Base-by-base conservation (phyloP, 2,888 invertebrate genomes). In the Andrena trimmerana region DNA sequence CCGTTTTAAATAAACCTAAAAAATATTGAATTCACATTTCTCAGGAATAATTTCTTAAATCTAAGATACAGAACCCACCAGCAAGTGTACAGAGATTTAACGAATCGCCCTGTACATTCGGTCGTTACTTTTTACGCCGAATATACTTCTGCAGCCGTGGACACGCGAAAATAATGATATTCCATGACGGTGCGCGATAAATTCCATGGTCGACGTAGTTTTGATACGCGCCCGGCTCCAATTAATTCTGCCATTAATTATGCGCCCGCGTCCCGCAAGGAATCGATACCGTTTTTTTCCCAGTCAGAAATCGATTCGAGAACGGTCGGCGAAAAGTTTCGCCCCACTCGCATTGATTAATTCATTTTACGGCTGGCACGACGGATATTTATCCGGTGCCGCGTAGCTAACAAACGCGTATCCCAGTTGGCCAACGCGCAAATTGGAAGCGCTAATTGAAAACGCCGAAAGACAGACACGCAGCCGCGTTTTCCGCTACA, bases 211-310 rank as follows among this genome's bases (percentile, higher is more conserved):
- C 24, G 31, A 48, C 66, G 62, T 74, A 78, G 67, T 78, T 78
- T 74, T 67, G 75, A 74, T 62, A 62, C 36, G 67, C 67, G 42
- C 48, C 59, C 48, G 16, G 36, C 10, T 31, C 67, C 62, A 78
- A 74, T 78, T 74, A 78, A 74, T 54, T 74, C 67, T 62, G 42
- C 67, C 60, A 78, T 67, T 78, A 78, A 74, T 78, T 78, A 60
- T 67, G 59, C 74, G 20, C 36, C 36, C 62, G 52, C 67, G 52
- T 2, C 29, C 24, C 36, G 29, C 42, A 36, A 67, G 59, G 31
- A 67, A 74, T 78, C 75, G 78, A 68, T 74, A 62, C 31, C n/a
- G 24, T 6, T 52, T 10, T 24, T n/a, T 29, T 33, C 54, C 52
- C 20, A 33, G 2, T 52, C 16, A 33, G 7, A 33, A 74, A 74